Evolutionary conservation across 1,140 invertebrate genomes (phyloP), one percentile per base, ranked within the genome.

Genomic region (Polypedilum pembai): DNA sequence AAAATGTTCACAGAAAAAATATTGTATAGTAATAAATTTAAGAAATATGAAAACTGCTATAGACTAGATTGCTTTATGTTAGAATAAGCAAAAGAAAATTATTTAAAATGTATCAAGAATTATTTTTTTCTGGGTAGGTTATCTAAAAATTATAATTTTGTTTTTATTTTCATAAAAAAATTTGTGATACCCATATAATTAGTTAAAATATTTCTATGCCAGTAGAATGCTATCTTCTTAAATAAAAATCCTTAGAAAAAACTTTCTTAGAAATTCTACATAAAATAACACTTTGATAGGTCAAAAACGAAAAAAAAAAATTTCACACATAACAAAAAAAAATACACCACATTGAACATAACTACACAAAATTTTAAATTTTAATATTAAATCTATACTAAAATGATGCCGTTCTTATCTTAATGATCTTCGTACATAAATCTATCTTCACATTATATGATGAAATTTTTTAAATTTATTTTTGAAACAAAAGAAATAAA

Each of bases 391-490:
- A 56, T n/a, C n/a, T 56, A 12, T 56, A n/a, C 45, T 56, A n/a
- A 56, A 56, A 56, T 56, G 45, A 56, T 56, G 45, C 45, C 45
- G 45, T 56, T 56, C 45, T 56, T 56, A 56, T 56, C 45, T 56
- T 56, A 56, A 56, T 56, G 45, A 56, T 5, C 24, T 33, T 33
- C 24, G 24, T 33, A 33, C 5, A 33, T 33, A 33, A n/a, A n/a
- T n/a, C n/a, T 33, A 33, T 3, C 1, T 33, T 33, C 24, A 33
- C 24, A 33, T 33, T 33, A 56, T 1, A 56, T 4, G n/a, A 12
- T n/a, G 15, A 56, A 45, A 45, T 12, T 45, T 56, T 56, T n/a
- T 56, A 12, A n/a, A 56, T 56, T 56, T 56, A n/a, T 12, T n/a
- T n/a, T n/a, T n/a, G n/a, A 56, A 56, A n/a, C n/a, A n/a, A 12